Evolutionary conservation across 1,140 invertebrate genomes (phyloP).

Genomic region (Polyergus mexicanus): DNA sequence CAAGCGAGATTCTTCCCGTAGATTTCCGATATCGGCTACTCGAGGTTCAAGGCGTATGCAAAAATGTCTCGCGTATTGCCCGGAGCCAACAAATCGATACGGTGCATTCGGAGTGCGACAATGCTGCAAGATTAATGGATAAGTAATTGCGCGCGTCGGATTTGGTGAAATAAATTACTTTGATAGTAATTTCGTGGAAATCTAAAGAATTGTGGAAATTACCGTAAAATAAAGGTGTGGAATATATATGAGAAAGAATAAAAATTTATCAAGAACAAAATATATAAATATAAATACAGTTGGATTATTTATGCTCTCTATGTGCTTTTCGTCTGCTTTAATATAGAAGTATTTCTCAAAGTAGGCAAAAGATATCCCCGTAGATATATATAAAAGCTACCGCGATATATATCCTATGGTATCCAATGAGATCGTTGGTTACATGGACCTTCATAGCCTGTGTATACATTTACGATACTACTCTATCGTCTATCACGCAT

Average conservation of each 20-base stretch:
- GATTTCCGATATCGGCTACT: constrained; percentile 48
- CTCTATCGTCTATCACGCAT: constrained; percentile 59
- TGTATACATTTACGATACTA: constrained; percentile 69
- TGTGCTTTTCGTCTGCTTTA: constrained; percentile 1
- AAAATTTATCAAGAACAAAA: not conserved
- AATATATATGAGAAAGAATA: constrained; percentile 3
- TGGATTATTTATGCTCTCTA: constrained; percentile 20
- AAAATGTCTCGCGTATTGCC: constrained; percentile 19
- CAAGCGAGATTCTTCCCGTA: constrained; percentile 17
- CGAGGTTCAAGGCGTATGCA: not conserved
- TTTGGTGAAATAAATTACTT: not conserved
- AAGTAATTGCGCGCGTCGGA: constrained; percentile 21
- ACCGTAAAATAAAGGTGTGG: not conserved
- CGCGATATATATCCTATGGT: constrained; percentile 52
- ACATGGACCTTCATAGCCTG: constrained; percentile 64
- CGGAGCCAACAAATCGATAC: constrained; percentile 20
- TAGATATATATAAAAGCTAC: constrained; percentile 59
- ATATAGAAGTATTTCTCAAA: constrained; percentile 30
- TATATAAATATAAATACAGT: not conserved
- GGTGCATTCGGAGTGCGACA: not conserved
- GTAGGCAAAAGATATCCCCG: constrained; percentile 30
- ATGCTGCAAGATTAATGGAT: constrained; percentile 47
- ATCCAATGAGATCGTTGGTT: constrained; percentile 71
- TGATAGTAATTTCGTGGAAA: constrained; percentile 9
- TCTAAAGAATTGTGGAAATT: constrained; percentile 27